Percentiles rank a stretch among this genome's conserved stretches.
These are phyloP conservation scores for Rattus rattus DNA, from an alignment of 2,113 vertebrate genomes.

Conservation along the genomic window DNA sequence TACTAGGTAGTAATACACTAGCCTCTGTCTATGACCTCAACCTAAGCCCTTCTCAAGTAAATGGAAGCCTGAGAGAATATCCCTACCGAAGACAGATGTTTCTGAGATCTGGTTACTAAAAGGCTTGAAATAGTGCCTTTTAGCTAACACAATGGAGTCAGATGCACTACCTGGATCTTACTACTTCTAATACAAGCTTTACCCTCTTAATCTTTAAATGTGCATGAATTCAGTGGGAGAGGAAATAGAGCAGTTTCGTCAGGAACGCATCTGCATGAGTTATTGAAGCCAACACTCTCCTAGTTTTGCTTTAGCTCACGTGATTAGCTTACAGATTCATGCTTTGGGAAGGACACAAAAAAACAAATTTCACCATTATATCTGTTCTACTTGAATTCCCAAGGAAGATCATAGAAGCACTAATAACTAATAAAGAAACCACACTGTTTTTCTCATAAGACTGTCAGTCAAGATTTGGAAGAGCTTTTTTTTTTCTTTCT, in stretches of 20 bases:
- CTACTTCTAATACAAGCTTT: constrained; percentile 44
- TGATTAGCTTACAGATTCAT: constrained; percentile 70
- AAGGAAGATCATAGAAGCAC: constrained; percentile 25
- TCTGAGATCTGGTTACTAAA: constrained; percentile 60
- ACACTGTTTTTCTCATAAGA: neutral
- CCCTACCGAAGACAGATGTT: constrained; percentile 46
- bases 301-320: constrained; percentile 61
- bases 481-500: neutral
- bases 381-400: constrained; percentile 63
- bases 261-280: constrained; percentile 62
- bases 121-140: constrained; percentile 42
- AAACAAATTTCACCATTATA: constrained; percentile 53
- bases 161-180: neutral
- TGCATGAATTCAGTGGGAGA: constrained; percentile 50
- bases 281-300: constrained; percentile 73
- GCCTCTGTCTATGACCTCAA: constrained; percentile 31
- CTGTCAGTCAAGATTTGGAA: constrained; percentile 9
- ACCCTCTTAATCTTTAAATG: constrained; percentile 46
- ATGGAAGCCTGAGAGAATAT: constrained; percentile 44
- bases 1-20: constrained; percentile 65
- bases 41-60: constrained; percentile 68
- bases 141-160: neutral
- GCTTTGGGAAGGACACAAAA: constrained; percentile 58
- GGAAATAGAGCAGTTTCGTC: constrained; percentile 69
- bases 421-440: constrained; percentile 52